Conservation (phyloP, 2,888 invertebrate genomes). For the Oscheius myriophilus region DNA sequence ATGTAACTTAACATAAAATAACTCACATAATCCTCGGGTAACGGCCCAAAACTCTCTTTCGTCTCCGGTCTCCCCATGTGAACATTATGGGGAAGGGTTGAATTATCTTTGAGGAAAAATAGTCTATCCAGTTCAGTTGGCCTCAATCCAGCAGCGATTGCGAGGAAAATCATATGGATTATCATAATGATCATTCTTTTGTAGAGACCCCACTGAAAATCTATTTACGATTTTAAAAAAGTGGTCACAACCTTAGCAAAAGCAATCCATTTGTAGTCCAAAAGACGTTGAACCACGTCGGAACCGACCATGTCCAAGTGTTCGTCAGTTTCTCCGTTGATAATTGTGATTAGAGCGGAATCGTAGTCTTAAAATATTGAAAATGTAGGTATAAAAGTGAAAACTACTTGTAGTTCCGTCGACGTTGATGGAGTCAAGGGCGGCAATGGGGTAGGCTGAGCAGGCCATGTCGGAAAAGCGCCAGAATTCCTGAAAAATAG, state of each 20-base stretch:
- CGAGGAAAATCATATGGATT: slow-evolving; percentile 86
- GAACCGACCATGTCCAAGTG: slow-evolving; percentile 98
- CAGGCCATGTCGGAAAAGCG: slow-evolving; percentile 97
- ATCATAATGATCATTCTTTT: slow-evolving; percentile 87
- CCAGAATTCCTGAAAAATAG: slow-evolving; percentile 83
- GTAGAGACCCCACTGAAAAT: slow-evolving; percentile 85
- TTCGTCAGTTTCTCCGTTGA: slow-evolving; percentile 95
- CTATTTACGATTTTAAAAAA: background rate
- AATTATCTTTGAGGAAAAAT: slow-evolving; percentile 38
- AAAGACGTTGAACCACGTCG: slow-evolving; percentile 92
- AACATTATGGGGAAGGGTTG: background rate
- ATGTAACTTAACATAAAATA: background rate
- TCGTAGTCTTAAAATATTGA: slow-evolving; percentile 84
- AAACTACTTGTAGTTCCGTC: slow-evolving; percentile 89
- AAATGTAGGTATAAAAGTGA: background rate
- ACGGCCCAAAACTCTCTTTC: slow-evolving; percentile 25
- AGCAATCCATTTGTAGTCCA: slow-evolving; percentile 99
- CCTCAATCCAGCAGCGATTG: slow-evolving; percentile 89
- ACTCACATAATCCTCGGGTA: slow-evolving; percentile 68
- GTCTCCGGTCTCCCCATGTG: slow-evolving; percentile 13
- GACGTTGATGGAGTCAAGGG: slow-evolving; percentile 91
- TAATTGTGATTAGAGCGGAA: slow-evolving; percentile 94
- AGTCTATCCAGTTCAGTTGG: slow-evolving; percentile 79
- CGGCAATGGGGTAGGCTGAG: slow-evolving; percentile 94
- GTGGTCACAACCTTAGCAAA: slow-evolving; percentile 86